Conservation (phyloP, 2,888 invertebrate genomes). For the Eupithecia subfuscata region DNA sequence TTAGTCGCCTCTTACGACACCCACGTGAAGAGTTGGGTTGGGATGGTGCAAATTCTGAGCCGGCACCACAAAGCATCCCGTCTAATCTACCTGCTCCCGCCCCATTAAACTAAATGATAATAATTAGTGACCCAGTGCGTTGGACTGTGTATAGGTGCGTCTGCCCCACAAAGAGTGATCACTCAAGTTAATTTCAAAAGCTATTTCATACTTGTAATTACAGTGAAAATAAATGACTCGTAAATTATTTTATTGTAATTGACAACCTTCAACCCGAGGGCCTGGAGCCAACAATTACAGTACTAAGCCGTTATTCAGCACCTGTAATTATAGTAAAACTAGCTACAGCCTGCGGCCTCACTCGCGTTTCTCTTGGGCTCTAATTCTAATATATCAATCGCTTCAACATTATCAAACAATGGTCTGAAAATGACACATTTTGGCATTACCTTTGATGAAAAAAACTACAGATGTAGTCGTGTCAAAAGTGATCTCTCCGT, state of each 20-base stretch:
- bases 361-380: neutral
- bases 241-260: slow-evolving; percentile 9
- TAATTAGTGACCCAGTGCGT: neutral
- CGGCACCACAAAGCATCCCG: no score
- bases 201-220: slow-evolving; percentile 12
- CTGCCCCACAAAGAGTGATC: neutral
- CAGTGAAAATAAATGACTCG: slow-evolving; percentile 13
- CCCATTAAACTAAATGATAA: no score
- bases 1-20: no score
- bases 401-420: no score
- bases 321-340: slow-evolving; percentile 6
- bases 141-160: neutral
- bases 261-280: slow-evolving; percentile 8
- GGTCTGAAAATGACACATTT: no score
- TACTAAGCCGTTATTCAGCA: slow-evolving; percentile 12
- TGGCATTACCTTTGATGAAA: no score
- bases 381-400: neutral
- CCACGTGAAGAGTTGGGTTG: no score
- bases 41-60: no score
- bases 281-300: neutral
- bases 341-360: neutral
- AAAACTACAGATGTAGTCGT: no score
- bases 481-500: no score
- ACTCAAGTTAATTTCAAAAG: slow-evolving; percentile 3
- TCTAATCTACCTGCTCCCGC: no score